A percentile compares a stretch with the other conserved stretches of the same genome.
These are phyloP conservation scores for Eptatretus atami DNA, from an alignment of 2,797 vertebrate species.

Conservation along the genomic window DNA sequence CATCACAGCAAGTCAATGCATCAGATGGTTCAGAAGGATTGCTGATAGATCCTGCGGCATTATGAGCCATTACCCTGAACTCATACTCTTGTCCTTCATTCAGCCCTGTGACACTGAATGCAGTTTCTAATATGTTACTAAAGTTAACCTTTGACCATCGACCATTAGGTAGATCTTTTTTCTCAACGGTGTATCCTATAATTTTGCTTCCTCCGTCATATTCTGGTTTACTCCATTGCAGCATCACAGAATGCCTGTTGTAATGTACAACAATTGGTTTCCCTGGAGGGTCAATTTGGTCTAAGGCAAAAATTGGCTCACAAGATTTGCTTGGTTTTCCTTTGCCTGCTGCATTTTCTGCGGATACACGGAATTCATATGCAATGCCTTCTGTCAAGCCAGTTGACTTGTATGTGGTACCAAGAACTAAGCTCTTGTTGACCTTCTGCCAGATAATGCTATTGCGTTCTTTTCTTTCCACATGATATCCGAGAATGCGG, in stretches of 20 bases:
- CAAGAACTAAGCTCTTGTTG: constrained; percentile 43
- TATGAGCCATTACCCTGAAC: constrained; percentile 69
- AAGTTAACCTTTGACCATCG: constrained; percentile 91
- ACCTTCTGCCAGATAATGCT: constrained; percentile 67
- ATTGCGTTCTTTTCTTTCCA: constrained; percentile 84
- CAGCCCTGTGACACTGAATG: constrained; percentile 71
- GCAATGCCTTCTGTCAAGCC: constrained; percentile 65
- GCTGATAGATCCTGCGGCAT: constrained; percentile 63
- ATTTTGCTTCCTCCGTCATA: constrained; percentile 96
- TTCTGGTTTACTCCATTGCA: constrained; percentile 79
- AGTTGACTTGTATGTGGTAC: constrained; percentile 60
- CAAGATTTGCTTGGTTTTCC: constrained; percentile 85
- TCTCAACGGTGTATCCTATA: constrained; percentile 77
- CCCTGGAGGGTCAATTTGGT: constrained; percentile 79
- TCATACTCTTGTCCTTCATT: constrained; percentile 64
- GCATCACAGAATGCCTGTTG: constrained; percentile 50
- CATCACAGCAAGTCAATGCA: constrained; percentile 67
- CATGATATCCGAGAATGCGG: constrained; percentile 61
- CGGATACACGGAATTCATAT: constrained; percentile 80
- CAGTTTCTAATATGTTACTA: constrained; percentile 70
- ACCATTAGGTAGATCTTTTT: constrained; percentile 52
- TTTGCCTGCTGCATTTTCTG: constrained; percentile 80
- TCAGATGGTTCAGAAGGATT: constrained; percentile 62
- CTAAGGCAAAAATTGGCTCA: constrained; percentile 52
- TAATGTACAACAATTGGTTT: constrained; percentile 48